Evolutionary conservation across 2,113 vertebrate genomes (phyloP), one percentile per base, ranked within the genome.

Genomic region (Oncorhynchus masou): DNA sequence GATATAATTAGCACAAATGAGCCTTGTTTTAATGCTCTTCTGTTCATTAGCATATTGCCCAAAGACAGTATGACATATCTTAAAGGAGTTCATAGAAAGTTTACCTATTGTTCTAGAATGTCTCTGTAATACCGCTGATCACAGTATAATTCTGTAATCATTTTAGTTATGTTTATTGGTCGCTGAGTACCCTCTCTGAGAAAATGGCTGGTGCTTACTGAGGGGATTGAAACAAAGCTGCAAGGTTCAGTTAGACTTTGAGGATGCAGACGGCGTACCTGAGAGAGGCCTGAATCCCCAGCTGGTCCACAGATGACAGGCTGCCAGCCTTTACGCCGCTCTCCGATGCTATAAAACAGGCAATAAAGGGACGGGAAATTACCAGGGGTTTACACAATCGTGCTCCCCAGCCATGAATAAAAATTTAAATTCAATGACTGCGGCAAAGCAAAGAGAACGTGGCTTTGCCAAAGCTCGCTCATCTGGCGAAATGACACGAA

Each of bases 21-120:
- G 85, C 93, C 82, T 83, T 91, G 86, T 90, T 91, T 91, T 83
- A 83, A 54, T n/a, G 19, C 34, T 67, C 29, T 71, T 70, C 54
- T 13, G 7, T 65, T 66, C 71, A 57, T 70, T 71, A 72, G 48
- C 69, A 49, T 34, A 79, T 20, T 57, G 74, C 71, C 75, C 5
- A 72, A 76, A 80, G 78, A 68, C 39, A 45, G 80, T 65, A 77
- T 54, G 51, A 15, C 16, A 48, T 69, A 77, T 34, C 69, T 22
- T n/a, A 83, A 80, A 60, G 71, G 78, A 68, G 71, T 80, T 80
- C 78, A 75, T 57, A 29, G 57, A 27, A 34, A 65, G 72, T 83
- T 79, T 60, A 74, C 22, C 22, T 62, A 45, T 45, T 45, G 8
- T 45, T 70, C 49, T 31, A 59, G 70, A 66, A 54, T 19, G 16